Evolutionary conservation across 2,888 invertebrate species (phyloP).

Genomic region (Lasioglossum leucozonium): DNA sequence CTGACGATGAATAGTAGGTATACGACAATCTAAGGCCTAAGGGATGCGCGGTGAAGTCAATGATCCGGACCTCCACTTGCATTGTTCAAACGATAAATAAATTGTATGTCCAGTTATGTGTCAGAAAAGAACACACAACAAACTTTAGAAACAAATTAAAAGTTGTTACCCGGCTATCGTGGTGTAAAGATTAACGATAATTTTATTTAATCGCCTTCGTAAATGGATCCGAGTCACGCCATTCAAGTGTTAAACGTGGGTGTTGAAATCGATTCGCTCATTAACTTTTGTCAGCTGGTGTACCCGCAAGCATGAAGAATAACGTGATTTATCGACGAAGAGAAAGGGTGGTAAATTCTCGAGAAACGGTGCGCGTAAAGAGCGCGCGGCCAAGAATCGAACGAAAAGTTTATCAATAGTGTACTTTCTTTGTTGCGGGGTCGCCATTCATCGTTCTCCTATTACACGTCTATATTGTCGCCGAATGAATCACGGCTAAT

Average conservation of each 20-base stretch:
- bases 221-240: background rate
- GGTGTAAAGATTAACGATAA: background rate
- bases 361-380: background rate
- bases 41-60: too few relatives aligned
- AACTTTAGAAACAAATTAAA: background rate
- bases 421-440: conserved; percentile 31
- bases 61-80: too few relatives aligned
- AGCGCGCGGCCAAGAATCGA: background rate
- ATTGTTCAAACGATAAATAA: too few relatives aligned
- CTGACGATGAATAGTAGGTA: too few relatives aligned
- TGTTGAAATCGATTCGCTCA: background rate
- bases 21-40: too few relatives aligned
- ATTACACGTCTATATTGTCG: conserved; percentile 29
- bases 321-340: background rate
- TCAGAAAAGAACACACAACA: background rate
- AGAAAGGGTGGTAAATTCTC: background rate
- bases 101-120: too few relatives aligned
- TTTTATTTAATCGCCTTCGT: background rate
- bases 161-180: background rate
- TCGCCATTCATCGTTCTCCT: conserved; percentile 25
- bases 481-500: conserved; percentile 42
- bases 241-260: background rate
- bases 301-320: background rate
- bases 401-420: conserved; percentile 7
- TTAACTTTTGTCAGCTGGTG: background rate